Base-by-base conservation (phyloP, 2,888 invertebrate species). In the Andricus curvator region DNA sequence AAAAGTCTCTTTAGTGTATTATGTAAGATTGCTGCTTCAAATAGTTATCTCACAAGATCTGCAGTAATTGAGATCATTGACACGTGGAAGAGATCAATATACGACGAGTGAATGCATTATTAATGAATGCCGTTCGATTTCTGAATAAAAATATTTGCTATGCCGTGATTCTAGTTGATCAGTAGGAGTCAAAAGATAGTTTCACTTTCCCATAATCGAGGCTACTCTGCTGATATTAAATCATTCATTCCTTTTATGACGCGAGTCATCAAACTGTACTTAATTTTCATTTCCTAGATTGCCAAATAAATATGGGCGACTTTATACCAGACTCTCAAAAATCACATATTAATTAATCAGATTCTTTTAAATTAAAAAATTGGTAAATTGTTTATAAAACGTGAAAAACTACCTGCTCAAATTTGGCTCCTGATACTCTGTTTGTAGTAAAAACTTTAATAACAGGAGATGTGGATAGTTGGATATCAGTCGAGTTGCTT, bases 141-240 rank as follows among this genome's bases (percentile, higher is more conserved):
- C 9, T 60, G 60, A 11, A 11, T 60, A 60, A 60, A 60, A 60
- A 60, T 60, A 60, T 22, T 22, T 8, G 9, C 11, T 60, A n/a
- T 22, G 11, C 3, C 20, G 11, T n/a, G 11, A 22, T 60, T 22
- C n/a, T 22, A 22, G 60, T 22, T 11, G 11, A 22, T 6, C 15
- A 15, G 44, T 44, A 33, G 8, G 29, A 66, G 17, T 62, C 66
- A 82, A 76, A 80, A 66, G 66, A 64, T 51, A 80, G 78, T 82
- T 82, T 78, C 78, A 80, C 82, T 82, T 78, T 82, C 78, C 64
- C 80, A 74, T 60, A 41, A 74, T 60, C 44, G 33, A 22, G n/a
- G 48, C 8, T 33, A n/a, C 2, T 13, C 17, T 33, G n/a, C 37
- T 22, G 17, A 44, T 74, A 25, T 74, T 22, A 76, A 20, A 78